Evolutionary conservation across 92 coral and sea anemone genomes (phyloP), one percentile per base, ranked within the genome.

Genomic region (Phenganax stokvisi): DNA sequence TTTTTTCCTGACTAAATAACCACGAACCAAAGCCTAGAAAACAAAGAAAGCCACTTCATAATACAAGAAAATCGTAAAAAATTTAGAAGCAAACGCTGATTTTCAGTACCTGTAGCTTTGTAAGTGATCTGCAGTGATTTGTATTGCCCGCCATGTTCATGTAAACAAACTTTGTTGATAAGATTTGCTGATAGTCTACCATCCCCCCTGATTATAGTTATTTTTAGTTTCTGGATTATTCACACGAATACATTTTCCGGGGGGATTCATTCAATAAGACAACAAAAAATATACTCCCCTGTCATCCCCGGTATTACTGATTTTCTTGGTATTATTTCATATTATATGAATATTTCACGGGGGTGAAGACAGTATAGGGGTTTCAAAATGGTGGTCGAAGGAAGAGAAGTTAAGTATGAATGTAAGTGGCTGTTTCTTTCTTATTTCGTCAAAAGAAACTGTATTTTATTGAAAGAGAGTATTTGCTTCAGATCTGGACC

Each of bases 1-100:
- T 56, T 90, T 85, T 59, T 81, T 84, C 9, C 98, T 87, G 15
- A 87, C 84, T 28, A 85, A 78, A 75, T 72, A 82, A 15, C 98
- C 93, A 70, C 98, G 91, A 25, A 88, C 75, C 71, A 79, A 64
- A 57, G 97, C 92, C 98, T 93, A 31, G 55, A 86, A 66, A 28
- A 10, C 71, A 4, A 72, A 66, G 6, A 71, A 68, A 55, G 25
- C 54, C 27, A 30, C 57, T 10, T 10, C 75, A 8, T 64, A 61
- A 60, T 28, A 10, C 51, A 12, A 28, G 9, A 25, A 11, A 44
- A 52, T 0, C 67, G 27, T 15, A n/a, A 28, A 57, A 80, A 56
- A 10, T 68, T 4, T 47, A 17, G 15, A 68, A 12, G 30, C 28
- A 47, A 71, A 37, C 51, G 17, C 7, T 37, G 31, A 51, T 31